Percentiles rank a stretch among this genome's conserved stretches.
Evolutionary conservation across 2,888 invertebrate species (phyloP).

Genomic region (Cynaeus angustus): DNA sequence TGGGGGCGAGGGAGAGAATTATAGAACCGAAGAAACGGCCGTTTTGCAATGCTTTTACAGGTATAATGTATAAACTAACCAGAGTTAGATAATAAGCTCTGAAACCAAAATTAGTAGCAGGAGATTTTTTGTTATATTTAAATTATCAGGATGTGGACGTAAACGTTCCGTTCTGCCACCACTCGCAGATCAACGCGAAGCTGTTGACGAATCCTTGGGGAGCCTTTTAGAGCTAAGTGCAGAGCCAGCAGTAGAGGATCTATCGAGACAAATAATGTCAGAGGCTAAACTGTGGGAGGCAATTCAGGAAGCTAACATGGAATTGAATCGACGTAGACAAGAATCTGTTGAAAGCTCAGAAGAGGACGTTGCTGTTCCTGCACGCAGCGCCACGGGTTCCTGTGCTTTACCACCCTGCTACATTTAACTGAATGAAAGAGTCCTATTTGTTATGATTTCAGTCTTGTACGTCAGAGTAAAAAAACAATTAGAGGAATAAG

Average conservation of each 20-base stretch:
- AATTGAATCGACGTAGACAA: constrained; percentile 79
- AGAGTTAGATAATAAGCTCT: too few relatives aligned
- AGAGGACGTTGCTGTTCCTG: constrained; percentile 60
- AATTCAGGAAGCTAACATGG: constrained; percentile 84
- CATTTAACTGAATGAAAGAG: constrained; percentile 54
- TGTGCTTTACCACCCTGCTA: constrained; percentile 69
- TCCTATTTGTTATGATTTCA: background rate
- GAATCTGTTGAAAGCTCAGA: constrained; percentile 67
- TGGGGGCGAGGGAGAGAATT: constrained; percentile 59
- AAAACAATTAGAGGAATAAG: background rate
- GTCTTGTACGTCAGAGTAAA: background rate
- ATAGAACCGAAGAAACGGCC: constrained; percentile 83
- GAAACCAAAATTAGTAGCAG: too few relatives aligned
- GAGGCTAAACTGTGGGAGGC: constrained; percentile 88
- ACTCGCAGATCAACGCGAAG: constrained; percentile 70
- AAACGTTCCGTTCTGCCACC: constrained; percentile 76
- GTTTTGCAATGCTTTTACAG: constrained; percentile 92
- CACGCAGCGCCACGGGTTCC: constrained; percentile 65
- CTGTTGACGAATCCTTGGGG: constrained; percentile 78
- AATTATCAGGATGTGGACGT: constrained; percentile 80
- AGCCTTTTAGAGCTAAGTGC: constrained; percentile 80
- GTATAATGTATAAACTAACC: constrained; percentile 72
- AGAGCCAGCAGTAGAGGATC: constrained; percentile 82
- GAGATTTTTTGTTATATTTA: too few relatives aligned
- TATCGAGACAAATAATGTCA: constrained; percentile 85